These are phyloP conservation scores for Chrysina gloriosa DNA, from an alignment of 2,888 invertebrate species.

Conservation along the genomic window DNA sequence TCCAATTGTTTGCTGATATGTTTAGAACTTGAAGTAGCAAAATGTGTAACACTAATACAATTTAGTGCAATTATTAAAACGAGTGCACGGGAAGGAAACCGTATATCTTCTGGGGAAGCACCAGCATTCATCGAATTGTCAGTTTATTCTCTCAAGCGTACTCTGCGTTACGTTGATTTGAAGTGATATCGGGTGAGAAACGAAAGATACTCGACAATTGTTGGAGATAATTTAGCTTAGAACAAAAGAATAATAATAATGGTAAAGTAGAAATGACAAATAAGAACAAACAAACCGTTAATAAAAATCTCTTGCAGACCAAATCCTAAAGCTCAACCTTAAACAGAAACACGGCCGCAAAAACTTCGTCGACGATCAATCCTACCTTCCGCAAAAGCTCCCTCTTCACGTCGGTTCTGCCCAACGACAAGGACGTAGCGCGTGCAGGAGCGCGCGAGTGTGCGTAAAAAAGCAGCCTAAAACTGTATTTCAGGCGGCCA, in stretches of 20 bases:
- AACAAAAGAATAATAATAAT: constrained; percentile 28
- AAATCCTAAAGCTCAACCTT: constrained; percentile 60
- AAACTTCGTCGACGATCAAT: constrained; percentile 59
- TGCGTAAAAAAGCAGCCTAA: constrained; percentile 58
- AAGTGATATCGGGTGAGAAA: constrained; percentile 1
- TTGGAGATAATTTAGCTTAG: constrained; percentile 17
- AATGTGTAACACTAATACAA: too few relatives aligned
- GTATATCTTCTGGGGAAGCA: too few relatives aligned
- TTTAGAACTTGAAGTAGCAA: too few relatives aligned
- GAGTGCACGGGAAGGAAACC: too few relatives aligned
- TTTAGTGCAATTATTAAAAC: too few relatives aligned
- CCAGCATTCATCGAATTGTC: too few relatives aligned
- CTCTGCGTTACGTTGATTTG: not conserved
- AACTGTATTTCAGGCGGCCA: constrained; percentile 64
- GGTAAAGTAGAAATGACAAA: constrained; percentile 39
- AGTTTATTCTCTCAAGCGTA: too few relatives aligned
- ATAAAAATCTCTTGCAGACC: constrained; percentile 47
- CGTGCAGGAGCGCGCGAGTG: constrained; percentile 25
- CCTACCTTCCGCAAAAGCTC: constrained; percentile 60
- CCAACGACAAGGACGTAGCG: constrained; percentile 21
- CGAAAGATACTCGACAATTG: constrained; percentile 5
- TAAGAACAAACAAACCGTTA: constrained; percentile 45
- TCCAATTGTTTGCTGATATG: too few relatives aligned
- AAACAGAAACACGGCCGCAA: constrained; percentile 60
- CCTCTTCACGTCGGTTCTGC: constrained; percentile 19